Evolutionary conservation across 2,888 invertebrate species (phyloP).

Genomic region (Onthophagus sagittarius): DNA sequence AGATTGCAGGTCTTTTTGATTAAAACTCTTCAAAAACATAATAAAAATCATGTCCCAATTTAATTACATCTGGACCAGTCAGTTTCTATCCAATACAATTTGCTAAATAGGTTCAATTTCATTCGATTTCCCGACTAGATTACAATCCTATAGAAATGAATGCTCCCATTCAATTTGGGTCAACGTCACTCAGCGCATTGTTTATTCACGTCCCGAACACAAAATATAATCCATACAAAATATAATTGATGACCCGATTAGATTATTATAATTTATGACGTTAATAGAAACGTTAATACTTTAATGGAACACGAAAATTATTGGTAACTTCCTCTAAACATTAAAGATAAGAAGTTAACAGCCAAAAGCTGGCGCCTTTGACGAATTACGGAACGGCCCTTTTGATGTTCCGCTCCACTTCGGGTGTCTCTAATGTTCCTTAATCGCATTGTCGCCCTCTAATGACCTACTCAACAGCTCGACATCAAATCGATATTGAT

Average conservation of each 20-base stretch:
- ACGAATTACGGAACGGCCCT: not conserved
- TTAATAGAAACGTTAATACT: not conserved
- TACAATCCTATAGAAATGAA: no score
- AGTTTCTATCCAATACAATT: no score
- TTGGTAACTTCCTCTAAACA: not conserved
- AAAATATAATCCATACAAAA: no score
- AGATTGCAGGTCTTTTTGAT: no score
- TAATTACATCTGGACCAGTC: no score
- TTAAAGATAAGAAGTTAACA: slow-evolving; percentile 2
- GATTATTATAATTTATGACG: not conserved
- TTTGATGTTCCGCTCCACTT: slow-evolving; percentile 1
- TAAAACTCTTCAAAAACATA: no score
- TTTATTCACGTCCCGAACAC: no score
- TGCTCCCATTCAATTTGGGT: no score
- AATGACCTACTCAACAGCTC: not conserved
- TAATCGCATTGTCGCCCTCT: not conserved
- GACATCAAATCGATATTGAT: not conserved
- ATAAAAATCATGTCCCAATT: no score
- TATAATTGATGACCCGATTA: no score
- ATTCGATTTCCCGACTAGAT: not conserved
- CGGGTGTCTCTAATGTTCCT: not conserved
- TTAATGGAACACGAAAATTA: not conserved
- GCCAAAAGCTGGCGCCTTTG: not conserved
- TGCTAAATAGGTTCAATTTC: no score
- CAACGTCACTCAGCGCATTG: no score